phyloP scores from a whole-genome alignment of 2,888 invertebrate genomes.

The Metallyticus violacea region DNA sequence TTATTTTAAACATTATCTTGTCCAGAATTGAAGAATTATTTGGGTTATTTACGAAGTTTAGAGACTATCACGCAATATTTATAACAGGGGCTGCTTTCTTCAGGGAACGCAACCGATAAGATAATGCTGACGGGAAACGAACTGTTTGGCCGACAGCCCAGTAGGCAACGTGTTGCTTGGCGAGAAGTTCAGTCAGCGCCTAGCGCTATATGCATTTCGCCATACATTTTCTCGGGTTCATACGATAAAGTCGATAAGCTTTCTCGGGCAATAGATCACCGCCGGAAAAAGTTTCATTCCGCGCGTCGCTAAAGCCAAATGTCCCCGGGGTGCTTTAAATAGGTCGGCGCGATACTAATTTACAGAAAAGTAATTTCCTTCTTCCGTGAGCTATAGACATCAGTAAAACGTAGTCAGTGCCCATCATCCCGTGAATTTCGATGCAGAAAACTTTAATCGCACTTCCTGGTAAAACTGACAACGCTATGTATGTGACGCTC shows the following conservation, averaged over 20 bases:
- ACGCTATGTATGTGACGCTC: too few species aligned
- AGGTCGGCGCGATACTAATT: not conserved
- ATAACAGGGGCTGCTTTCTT: too few species aligned
- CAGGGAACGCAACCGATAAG: too few species aligned
- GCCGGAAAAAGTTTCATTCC: not conserved
- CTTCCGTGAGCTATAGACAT: not conserved
- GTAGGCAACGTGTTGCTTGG: not conserved
- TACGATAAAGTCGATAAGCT: not conserved
- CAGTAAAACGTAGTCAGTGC: too few species aligned
- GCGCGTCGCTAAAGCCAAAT: not conserved
- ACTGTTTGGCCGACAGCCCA: not conserved
- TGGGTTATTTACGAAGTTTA: too few species aligned
- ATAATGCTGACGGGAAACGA: too few species aligned
- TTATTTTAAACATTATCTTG: too few species aligned
- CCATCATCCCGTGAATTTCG: not conserved
- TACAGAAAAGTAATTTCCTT: not conserved
- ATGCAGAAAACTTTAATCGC: not conserved
- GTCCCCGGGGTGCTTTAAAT: conserved; percentile 7
- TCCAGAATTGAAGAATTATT: too few species aligned
- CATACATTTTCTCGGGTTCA: not conserved
- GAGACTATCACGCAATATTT: too few species aligned
- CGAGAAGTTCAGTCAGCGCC: too few species aligned
- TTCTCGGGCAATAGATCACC: not conserved
- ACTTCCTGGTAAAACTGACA: too few species aligned
- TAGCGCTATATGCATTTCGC: not conserved